Evolutionary conservation across 2,888 invertebrate genomes (phyloP), one percentile per base, ranked within the genome.

Genomic region (Emesis russula): DNA sequence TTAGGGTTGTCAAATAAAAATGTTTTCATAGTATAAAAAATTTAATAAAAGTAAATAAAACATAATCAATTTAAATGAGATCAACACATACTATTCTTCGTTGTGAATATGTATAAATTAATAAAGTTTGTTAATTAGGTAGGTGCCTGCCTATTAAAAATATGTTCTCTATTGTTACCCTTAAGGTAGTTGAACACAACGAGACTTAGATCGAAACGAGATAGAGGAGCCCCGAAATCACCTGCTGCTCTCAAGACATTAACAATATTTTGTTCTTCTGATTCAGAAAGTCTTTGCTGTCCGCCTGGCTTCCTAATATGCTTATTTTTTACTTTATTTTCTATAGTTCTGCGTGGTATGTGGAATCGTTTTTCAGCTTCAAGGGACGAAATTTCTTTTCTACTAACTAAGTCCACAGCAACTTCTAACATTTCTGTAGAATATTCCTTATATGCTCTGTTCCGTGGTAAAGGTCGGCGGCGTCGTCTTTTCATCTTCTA

Each of bases 281-380:
- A 63, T 63, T 63, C 63, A 63, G 63, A 63, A 63, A 63, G 63
- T 63, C 25, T 63, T 63, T 25, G n/a, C 63, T 63, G 7, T 63
- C 63, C 63, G 63, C 63, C 63, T 63, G 63, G 63, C 63, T 63
- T 63, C 63, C 63, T 58, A 58, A 3, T n/a, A 0, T 58, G 58
- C 58, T 25, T 63, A 63, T 63, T 63, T 63, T 63, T 63, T 18
- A 63, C 63, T 63, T 63, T 63, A 63, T 63, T 63, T 25, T 25
- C 63, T 63, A 63, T 63, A 63, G 18, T 63, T 63, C n/a, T 63
- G 63, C 25, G 58, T 58, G 18, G 58, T 58, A 58, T 63, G 18
- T 63, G 63, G 18, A 63, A 63, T 63, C 63, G n/a, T 63, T 63
- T 63, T 63, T 63, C 63, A 63, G 63, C 63, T 63, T 63, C 63